Base-by-base conservation (phyloP, 1,140 invertebrate genomes). In the Brachionus paranguensis region DNA sequence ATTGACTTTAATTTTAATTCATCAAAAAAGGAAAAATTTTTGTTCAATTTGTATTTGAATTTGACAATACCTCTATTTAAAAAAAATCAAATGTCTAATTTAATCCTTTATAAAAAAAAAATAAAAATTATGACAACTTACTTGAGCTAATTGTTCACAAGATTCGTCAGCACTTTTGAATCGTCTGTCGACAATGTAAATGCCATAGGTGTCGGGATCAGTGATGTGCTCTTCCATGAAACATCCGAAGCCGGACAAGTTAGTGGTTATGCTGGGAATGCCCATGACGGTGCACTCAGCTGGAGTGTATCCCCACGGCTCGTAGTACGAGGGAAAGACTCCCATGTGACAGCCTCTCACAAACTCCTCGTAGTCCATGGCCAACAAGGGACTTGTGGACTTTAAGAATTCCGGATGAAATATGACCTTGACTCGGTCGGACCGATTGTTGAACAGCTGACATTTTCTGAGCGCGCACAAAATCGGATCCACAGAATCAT, bases 201-300 rank as follows among this genome's bases (percentile, higher is more conserved):
- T 99, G 64, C 98, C 97, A 88, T 99, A 99, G 11, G 95, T 96
- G 92, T 95, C 94, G 0, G 97, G 96, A 90, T 99, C 97, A 0
- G 94, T 94, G 83, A 99, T 95, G 87, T 99, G 96, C 86, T 99
- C 96, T 87, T 96, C 92, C 95, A 99, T 99, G 88, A 99, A 99
- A 88, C 97, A 99, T 24, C 98, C 98, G 89, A 99, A 99, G 43
- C 96, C 95, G 50, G 96, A 99, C 14, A 99, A 90, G 89, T 99
- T 99, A 10, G 97, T 99, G 0, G 96, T 97, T 76, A 99, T 92
- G 86, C 95, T 97, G 0, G 97, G 97, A 86, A 99, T 97, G 2
- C 98, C 98, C 97, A 99, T 99, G 6, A 99, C 96, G 0, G 98
- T 99, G 87, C 98, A 99, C 90, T 99, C 98, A 5, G 97, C 98